A percentile compares a stretch with the other conserved stretches of the same genome.
These are phyloP conservation scores for Lepilemur ruficaudatus DNA, from an alignment of 2,797 vertebrate species.

Conservation along the genomic window DNA sequence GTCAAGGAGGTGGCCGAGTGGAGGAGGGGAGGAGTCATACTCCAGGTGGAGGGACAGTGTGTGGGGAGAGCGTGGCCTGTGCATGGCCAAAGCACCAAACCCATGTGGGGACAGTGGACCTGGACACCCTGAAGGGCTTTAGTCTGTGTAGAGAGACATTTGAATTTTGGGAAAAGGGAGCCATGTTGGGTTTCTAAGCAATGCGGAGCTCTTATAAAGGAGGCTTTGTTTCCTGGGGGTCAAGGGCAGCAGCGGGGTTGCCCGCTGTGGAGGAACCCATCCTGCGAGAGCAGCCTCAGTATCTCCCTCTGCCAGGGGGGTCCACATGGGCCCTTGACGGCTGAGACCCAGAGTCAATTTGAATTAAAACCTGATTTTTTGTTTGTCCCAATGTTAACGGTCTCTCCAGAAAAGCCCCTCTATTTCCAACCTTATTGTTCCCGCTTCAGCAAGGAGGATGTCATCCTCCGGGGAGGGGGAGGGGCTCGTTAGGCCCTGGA, in stretches of 20 bases:
- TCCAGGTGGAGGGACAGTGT: not conserved
- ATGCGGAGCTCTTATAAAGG: not conserved
- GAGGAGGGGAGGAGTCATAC: not conserved
- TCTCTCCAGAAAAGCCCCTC: not conserved
- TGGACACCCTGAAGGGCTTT: not conserved
- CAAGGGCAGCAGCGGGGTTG: not conserved
- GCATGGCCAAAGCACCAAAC: not conserved
- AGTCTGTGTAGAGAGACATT: not conserved
- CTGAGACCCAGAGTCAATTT: not conserved
- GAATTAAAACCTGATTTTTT: not conserved
- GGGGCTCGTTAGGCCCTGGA: too few relatives aligned
- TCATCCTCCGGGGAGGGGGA: not conserved
- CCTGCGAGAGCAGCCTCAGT: not conserved
- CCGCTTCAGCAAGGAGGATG: not conserved
- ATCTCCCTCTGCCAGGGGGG: not conserved
- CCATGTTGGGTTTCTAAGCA: not conserved
- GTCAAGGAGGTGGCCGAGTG: not conserved
- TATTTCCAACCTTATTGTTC: not conserved
- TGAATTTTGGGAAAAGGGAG: not conserved
- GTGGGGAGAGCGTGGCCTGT: not conserved
- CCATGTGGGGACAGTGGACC: rapidly evolving
- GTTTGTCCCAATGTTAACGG: not conserved
- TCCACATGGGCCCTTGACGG: not conserved
- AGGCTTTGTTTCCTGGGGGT: not conserved
- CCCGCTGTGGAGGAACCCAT: rapidly evolving